Evolutionary conservation across 2,888 invertebrate species (phyloP).

Genomic region (Andrena marginata): DNA sequence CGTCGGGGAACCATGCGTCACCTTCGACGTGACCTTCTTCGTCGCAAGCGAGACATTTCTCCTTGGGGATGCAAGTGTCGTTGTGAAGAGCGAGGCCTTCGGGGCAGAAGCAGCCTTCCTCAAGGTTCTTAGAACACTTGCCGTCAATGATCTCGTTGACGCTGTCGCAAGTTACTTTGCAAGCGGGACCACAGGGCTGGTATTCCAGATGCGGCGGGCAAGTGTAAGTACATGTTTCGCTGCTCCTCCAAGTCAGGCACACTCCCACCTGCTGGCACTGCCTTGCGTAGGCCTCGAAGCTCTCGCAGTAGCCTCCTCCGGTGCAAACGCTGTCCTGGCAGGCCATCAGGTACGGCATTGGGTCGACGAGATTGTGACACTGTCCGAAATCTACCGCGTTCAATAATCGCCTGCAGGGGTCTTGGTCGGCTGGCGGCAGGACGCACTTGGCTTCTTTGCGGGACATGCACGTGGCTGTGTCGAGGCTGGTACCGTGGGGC

Average conservation of each 20-base stretch:
- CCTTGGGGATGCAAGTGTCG: constrained; percentile 90
- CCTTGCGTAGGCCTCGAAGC: constrained; percentile 90
- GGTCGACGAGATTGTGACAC: constrained; percentile 91
- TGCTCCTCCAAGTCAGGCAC: constrained; percentile 91
- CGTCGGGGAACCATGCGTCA: constrained; percentile 89
- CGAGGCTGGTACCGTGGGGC: constrained; percentile 65
- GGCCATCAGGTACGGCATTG: constrained; percentile 88
- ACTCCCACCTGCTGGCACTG: constrained; percentile 90
- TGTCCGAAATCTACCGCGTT: constrained; percentile 87
- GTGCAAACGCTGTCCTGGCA: constrained; percentile 90
- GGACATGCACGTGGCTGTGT: constrained; percentile 82
- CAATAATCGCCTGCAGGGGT: constrained; percentile 89
- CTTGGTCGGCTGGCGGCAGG: constrained; percentile 87
- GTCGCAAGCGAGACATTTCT: constrained; percentile 91
- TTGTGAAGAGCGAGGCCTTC: constrained; percentile 90
- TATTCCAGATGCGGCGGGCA: constrained; percentile 87
- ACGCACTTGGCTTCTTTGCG: constrained; percentile 82
- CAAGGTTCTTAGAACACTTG: constrained; percentile 85
- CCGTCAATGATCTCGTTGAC: constrained; percentile 84
- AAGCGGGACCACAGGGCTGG: constrained; percentile 87
- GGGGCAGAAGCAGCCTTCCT: constrained; percentile 95
- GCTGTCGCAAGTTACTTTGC: constrained; percentile 89
- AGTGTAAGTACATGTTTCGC: constrained; percentile 88
- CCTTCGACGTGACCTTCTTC: constrained; percentile 90
- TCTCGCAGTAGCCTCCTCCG: constrained; percentile 87